phyloP scores from a whole-genome alignment of 2,113 vertebrate genomes.

The Myanophis thanlyinensis region DNA sequence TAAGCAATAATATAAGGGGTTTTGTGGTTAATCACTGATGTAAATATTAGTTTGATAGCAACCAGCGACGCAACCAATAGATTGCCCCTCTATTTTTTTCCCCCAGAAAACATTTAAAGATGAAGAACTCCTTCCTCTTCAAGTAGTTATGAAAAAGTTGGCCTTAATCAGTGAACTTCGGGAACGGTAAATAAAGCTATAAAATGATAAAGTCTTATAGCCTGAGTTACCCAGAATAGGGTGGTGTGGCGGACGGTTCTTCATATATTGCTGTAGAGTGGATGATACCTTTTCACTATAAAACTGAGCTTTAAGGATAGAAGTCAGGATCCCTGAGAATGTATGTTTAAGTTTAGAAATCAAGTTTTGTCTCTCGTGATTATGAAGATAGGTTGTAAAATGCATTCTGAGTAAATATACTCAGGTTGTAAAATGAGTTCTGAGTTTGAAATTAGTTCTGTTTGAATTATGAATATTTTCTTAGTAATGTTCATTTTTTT shows the following conservation, averaged over 20 bases:
- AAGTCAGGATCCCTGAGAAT: neutral
- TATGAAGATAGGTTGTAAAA: neutral
- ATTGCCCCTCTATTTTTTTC: neutral
- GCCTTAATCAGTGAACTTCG: constrained; percentile 94
- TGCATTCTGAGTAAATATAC: neutral
- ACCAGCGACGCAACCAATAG: neutral
- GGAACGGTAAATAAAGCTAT: constrained; percentile 74
- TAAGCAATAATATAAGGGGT: neutral
- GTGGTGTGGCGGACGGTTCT: neutral
- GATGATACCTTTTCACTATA: neutral
- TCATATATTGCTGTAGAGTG: neutral
- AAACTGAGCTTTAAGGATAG: neutral
- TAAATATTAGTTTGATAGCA: neutral
- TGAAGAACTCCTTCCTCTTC: constrained; percentile 90
- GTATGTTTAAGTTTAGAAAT: neutral
- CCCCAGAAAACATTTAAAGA: constrained; percentile 95
- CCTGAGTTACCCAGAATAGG: neutral
- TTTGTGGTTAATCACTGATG: neutral
- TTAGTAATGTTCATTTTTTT: constrained; percentile 40
- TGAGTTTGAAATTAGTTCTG: neutral
- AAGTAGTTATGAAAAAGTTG: constrained; percentile 93
- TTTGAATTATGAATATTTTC: constrained; percentile 6
- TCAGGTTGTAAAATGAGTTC: neutral
- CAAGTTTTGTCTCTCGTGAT: neutral
- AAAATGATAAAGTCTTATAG: neutral